Evolutionary conservation across 2,113 vertebrate species (phyloP).

Genomic region (Aptenodytes forsteri): DNA sequence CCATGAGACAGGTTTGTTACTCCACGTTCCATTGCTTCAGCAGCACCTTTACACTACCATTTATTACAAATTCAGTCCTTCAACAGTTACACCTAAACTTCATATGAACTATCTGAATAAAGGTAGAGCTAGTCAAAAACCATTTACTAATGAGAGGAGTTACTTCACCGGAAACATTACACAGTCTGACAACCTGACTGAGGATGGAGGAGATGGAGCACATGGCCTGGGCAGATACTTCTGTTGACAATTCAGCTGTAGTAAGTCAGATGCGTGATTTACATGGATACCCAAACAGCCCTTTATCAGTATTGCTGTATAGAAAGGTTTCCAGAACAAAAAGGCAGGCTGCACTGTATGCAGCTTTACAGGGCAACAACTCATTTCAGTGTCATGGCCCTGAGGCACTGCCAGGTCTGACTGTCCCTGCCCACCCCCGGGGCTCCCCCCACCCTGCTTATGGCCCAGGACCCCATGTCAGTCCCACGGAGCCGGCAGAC

Average conservation of each 20-base stretch:
- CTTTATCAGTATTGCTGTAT: not conserved
- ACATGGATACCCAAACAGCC: not conserved
- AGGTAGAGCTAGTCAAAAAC: not conserved
- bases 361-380: not conserved
- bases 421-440: rapidly evolving
- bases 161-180: rapidly evolving
- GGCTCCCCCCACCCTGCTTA: rapidly evolving
- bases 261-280: not conserved
- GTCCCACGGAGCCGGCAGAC: rapidly evolving
- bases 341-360: not conserved
- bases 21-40: not conserved
- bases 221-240: rapidly evolving
- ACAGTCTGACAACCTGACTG: not conserved
- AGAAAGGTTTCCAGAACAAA: not conserved
- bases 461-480: not conserved
- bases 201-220: not conserved
- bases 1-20: not conserved
- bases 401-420: no score
- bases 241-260: not conserved
- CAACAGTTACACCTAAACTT: not conserved
- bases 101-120: not conserved
- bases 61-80: not conserved
- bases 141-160: not conserved
- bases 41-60: not conserved
- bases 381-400: not conserved